Conservation (phyloP, 2,888 invertebrate species). For the Lithophane leautieri region DNA sequence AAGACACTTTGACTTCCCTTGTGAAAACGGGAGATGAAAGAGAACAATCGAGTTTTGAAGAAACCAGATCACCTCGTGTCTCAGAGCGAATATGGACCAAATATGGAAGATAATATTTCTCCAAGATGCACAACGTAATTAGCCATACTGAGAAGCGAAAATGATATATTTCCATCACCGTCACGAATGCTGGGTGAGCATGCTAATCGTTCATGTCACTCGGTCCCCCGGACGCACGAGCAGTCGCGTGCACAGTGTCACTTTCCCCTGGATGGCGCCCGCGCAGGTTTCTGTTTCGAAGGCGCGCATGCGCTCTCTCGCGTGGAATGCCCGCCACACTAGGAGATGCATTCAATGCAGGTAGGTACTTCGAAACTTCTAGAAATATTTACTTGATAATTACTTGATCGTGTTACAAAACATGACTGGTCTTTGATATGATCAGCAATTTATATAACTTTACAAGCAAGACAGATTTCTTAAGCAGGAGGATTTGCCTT, state of each 20-base stretch:
- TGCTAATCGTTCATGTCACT: conserved; percentile 79
- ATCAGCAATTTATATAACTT: conserved; percentile 11
- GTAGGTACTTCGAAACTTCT: conserved; percentile 66
- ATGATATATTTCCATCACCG: conserved; percentile 48
- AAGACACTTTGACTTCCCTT: background rate
- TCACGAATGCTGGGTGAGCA: conserved; percentile 64
- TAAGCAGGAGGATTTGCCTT: background rate
- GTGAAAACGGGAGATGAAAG: background rate
- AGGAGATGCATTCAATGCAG: conserved; percentile 64
- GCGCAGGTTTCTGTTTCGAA: conserved; percentile 83
- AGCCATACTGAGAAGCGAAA: conserved; percentile 34
- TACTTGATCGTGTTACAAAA: conserved; percentile 43
- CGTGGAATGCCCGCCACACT: conserved; percentile 76
- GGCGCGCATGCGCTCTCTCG: conserved; percentile 82
- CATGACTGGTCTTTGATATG: conserved; percentile 22
- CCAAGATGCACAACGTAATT: conserved; percentile 26
- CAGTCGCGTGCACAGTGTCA: conserved; percentile 83
- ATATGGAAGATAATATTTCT: conserved; percentile 27
- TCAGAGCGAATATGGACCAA: conserved; percentile 14
- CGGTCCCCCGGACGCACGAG: conserved; percentile 72
- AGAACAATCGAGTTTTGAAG: background rate
- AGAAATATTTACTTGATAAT: conserved; percentile 53
- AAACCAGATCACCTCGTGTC: background rate
- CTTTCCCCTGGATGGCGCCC: conserved; percentile 82
- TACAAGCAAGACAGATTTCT: background rate